phyloP scores from a whole-genome alignment of 2,113 vertebrate genomes.

The Lagopus leucura region DNA sequence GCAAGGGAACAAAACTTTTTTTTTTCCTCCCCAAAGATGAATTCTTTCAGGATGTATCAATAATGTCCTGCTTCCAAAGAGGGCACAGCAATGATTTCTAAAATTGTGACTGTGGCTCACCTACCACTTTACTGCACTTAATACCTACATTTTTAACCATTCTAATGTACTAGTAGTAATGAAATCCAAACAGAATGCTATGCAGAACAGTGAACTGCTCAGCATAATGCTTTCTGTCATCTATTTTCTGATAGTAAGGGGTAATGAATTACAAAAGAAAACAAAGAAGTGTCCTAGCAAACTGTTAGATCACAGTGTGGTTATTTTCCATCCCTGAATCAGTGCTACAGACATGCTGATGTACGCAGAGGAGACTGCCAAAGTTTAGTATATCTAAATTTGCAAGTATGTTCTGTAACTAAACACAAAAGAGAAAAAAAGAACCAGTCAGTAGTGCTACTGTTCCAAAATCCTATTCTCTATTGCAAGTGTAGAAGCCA shows the following conservation, averaged over 20 bases:
- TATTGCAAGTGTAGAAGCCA: background rate
- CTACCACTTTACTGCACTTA: background rate
- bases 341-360: background rate
- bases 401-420: background rate
- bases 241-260: background rate
- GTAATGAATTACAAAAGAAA: background rate
- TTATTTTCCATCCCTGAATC: background rate
- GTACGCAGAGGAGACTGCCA: background rate
- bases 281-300: background rate
- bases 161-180: background rate
- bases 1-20: accelerated
- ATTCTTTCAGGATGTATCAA: conserved; percentile 8
- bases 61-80: conserved; percentile 25
- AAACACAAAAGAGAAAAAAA: background rate
- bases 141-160: background rate
- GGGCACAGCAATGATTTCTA: background rate
- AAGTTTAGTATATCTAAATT: background rate
- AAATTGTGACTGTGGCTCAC: background rate
- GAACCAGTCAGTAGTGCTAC: background rate
- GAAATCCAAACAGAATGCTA: background rate
- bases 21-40: background rate
- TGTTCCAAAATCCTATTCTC: background rate
- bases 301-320: background rate
- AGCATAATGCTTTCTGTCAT: background rate
- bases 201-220: background rate